A percentile compares a stretch with the other conserved stretches of the same genome.
Evolutionary conservation across 1,140 invertebrate genomes (phyloP).

Genomic region (Camponotus floridanus): DNA sequence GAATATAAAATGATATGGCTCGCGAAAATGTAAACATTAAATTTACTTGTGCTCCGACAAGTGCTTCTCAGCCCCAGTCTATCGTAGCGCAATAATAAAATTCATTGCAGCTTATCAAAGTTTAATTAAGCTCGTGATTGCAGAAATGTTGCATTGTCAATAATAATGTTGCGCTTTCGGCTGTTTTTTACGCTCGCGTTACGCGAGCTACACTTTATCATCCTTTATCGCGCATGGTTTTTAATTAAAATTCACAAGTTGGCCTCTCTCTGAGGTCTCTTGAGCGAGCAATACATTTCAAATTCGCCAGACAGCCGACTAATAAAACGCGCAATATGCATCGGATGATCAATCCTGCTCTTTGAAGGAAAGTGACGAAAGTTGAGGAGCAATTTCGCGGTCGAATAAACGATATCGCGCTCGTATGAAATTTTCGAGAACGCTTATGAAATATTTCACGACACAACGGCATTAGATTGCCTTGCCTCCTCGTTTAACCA

Average conservation of each 20-base stretch:
- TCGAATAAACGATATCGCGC: background rate
- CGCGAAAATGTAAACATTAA: slow-evolving; percentile 1
- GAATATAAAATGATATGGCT: slow-evolving; percentile 24
- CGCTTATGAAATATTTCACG: slow-evolving; percentile 44
- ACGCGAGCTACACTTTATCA: slow-evolving; percentile 9
- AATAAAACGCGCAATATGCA: slow-evolving; percentile 39
- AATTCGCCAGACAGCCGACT: slow-evolving; percentile 37
- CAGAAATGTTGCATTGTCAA: slow-evolving; percentile 23
- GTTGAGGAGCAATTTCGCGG: slow-evolving; percentile 10
- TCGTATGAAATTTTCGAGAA: slow-evolving; percentile 38
- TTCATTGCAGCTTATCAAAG: slow-evolving; percentile 23
- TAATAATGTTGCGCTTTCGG: background rate
- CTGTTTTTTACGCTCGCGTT: background rate
- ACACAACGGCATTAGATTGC: slow-evolving; percentile 12
- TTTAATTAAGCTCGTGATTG: slow-evolving; percentile 41
- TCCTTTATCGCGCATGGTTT: slow-evolving; percentile 45
- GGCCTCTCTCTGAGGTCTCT: background rate
- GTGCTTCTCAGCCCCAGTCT: background rate
- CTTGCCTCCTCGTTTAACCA: slow-evolving; percentile 16
- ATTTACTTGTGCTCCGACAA: slow-evolving; percentile 5
- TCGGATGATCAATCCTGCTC: slow-evolving; percentile 7
- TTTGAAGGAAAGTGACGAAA: slow-evolving; percentile 28
- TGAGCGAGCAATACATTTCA: background rate
- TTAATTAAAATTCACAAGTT: slow-evolving; percentile 56
- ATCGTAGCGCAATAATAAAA: background rate